These are phyloP conservation scores for Tetramorium parvispinum DNA, from an alignment of 1,140 invertebrate species.

Conservation along the genomic window DNA sequence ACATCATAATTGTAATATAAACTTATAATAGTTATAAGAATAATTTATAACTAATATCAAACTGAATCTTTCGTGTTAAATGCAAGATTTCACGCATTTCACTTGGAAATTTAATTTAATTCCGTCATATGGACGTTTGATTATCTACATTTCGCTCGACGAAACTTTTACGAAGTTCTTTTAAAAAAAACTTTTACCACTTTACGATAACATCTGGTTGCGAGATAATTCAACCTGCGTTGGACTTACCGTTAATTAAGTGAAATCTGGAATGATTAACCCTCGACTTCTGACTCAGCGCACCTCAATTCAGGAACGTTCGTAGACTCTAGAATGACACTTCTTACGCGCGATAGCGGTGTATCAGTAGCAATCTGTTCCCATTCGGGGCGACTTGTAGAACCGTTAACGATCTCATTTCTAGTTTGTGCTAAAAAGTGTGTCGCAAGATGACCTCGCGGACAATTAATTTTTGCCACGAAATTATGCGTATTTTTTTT, in stretches of 20 bases:
- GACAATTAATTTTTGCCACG: not conserved
- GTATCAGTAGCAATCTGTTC: slow-evolving; percentile 20
- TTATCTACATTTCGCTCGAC: slow-evolving; percentile 49
- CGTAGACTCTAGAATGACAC: not conserved
- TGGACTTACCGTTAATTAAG: slow-evolving; percentile 63
- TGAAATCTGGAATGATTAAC: slow-evolving; percentile 56
- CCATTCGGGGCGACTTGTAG: not conserved
- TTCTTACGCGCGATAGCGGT: not conserved
- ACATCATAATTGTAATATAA: not conserved
- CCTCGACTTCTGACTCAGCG: slow-evolving; percentile 55
- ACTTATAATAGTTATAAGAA: not conserved
- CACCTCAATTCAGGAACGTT: slow-evolving; percentile 26
- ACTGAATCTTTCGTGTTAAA: not conserved
- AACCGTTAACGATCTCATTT: slow-evolving; percentile 32
- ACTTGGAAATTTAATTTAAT: slow-evolving; percentile 53
- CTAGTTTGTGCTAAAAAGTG: not conserved
- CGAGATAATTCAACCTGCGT: slow-evolving; percentile 57
- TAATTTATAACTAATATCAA: not conserved
- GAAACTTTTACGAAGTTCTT: slow-evolving; percentile 70
- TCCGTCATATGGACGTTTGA: not conserved
- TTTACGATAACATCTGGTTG: slow-evolving; percentile 53
- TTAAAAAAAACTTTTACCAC: slow-evolving; percentile 48
- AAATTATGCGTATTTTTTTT: not conserved
- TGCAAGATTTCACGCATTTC: slow-evolving; percentile 3
- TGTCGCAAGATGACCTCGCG: not conserved